phyloP scores from a whole-genome alignment of 2,797 vertebrate species.

The Trichosurus vulpecula region DNA sequence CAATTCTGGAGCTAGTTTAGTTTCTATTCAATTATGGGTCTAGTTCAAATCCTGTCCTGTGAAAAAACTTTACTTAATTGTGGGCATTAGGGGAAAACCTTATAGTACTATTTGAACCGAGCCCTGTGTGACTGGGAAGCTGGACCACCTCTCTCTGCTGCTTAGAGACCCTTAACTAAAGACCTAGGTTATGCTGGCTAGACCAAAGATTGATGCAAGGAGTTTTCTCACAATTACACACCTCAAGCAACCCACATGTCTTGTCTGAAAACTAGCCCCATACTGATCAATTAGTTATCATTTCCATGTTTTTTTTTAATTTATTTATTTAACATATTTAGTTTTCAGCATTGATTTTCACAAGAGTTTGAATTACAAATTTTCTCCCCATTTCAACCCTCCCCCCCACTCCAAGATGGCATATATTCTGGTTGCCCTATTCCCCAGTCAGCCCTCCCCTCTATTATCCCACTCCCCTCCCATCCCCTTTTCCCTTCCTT shows the following conservation, averaged over 20 bases:
- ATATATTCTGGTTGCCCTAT: no score
- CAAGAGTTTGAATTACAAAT: no score
- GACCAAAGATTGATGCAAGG: not conserved
- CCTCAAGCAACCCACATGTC: not conserved
- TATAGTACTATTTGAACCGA: not conserved
- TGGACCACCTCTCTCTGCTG: not conserved
- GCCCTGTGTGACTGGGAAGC: not conserved
- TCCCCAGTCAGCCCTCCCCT: no score
- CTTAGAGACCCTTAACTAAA: not conserved
- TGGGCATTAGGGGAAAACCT: not conserved
- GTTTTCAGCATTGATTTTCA: no score
- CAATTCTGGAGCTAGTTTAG: not conserved
- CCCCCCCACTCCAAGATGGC: no score
- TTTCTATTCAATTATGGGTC: not conserved
- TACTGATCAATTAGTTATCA: not conserved
- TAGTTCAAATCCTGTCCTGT: not conserved
- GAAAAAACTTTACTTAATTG: not conserved
- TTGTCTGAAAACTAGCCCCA: not conserved
- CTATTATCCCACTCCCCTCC: no score
- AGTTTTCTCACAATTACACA: not conserved
- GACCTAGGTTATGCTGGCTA: not conserved
- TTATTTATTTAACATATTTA: no score
- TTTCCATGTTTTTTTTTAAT: no score
- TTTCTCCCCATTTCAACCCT: no score
- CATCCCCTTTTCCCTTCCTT: no score